phyloP scores from a whole-genome alignment of 2,113 vertebrate genomes.

The Brachypodius melanocephalos region DNA sequence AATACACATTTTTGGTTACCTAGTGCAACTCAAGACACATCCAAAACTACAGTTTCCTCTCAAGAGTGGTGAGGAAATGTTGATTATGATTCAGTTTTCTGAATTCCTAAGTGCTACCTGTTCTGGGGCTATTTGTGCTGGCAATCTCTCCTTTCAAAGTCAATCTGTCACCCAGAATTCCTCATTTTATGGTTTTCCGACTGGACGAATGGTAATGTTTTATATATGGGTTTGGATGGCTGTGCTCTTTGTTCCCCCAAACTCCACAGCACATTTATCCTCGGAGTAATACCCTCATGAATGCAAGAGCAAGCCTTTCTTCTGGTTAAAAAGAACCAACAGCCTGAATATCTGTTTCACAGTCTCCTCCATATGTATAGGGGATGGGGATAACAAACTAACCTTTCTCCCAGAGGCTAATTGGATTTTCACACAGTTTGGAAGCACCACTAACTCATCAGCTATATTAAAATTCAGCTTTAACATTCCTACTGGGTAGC shows the following conservation, averaged over 20 bases:
- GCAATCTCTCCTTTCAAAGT: neutral
- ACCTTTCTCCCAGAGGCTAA: conserved; percentile 59
- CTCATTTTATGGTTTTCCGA: neutral
- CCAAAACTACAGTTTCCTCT: neutral
- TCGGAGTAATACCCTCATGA: neutral
- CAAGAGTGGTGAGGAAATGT: neutral
- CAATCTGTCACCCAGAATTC: neutral
- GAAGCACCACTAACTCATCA: conserved; percentile 38
- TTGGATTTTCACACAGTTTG: conserved; percentile 65
- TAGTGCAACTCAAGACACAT: too few species aligned
- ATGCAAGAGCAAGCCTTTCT: conserved; percentile 33
- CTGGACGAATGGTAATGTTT: neutral
- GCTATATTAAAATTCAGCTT: conserved; percentile 35
- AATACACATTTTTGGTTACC: too few species aligned
- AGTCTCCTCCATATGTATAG: neutral
- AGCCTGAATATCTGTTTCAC: conserved; percentile 11
- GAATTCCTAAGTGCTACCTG: neutral
- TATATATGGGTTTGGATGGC: neutral
- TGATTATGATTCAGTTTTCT: neutral
- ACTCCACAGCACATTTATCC: neutral
- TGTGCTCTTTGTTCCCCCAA: neutral
- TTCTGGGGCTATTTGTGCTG: neutral
- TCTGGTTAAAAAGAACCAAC: conserved; percentile 10
- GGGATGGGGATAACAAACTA: conserved; percentile 35
- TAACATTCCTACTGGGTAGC: conserved; percentile 10